Percentiles rank a stretch among this genome's conserved stretches.
Conservation (phyloP, 2,888 invertebrate species). For the Heliconius cydno region DNA sequence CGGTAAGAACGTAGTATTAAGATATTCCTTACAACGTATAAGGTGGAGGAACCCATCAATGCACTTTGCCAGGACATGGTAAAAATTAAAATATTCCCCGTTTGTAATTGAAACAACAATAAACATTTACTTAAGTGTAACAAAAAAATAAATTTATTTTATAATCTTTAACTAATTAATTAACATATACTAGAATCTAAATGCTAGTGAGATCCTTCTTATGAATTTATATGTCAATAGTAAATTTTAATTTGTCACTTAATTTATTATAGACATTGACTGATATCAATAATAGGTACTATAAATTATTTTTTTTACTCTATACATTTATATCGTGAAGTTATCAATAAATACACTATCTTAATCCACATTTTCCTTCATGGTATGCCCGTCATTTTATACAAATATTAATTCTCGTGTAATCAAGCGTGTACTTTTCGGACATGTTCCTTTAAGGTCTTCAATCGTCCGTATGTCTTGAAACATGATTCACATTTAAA, state of each 20-base stretch:
- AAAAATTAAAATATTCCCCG: too few species aligned
- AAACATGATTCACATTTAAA: slow-evolving; percentile 63
- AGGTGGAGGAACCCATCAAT: too few species aligned
- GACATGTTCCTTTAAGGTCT: slow-evolving; percentile 64
- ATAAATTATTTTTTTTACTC: not conserved
- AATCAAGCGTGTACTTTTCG: slow-evolving; percentile 47
- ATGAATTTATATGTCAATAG: too few species aligned
- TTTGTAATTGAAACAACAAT: not conserved
- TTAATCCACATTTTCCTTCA: not conserved
- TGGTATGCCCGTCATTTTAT: not conserved
- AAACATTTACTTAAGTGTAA: not conserved
- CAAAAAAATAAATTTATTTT: not conserved
- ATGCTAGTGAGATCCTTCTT: too few species aligned
- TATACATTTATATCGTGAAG: not conserved
- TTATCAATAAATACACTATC: not conserved
- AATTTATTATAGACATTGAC: too few species aligned
- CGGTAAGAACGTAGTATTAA: too few species aligned
- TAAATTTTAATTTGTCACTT: too few species aligned
- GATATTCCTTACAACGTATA: too few species aligned
- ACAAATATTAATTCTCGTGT: not conserved
- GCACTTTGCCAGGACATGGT: too few species aligned
- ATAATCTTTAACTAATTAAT: not conserved
- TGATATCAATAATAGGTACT: too few species aligned
- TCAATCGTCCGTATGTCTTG: slow-evolving; percentile 61
- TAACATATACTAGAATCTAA: too few species aligned